Conservation (phyloP, 2,888 invertebrate species). For the Ptilodon capucinus region DNA sequence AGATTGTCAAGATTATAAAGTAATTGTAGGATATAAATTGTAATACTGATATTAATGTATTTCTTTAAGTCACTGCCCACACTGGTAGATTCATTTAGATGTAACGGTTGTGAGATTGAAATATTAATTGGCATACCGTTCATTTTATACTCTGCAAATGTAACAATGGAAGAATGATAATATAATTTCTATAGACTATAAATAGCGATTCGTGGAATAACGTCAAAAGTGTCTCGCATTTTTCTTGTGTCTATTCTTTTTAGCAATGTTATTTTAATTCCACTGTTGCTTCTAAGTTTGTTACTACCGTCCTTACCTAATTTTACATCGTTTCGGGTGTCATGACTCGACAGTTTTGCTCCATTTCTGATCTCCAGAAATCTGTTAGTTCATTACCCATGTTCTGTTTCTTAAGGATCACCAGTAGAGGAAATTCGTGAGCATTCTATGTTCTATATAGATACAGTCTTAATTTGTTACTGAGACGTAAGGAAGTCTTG, state of each 20-base stretch:
- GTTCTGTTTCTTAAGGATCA: too few relatives aligned
- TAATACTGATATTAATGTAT: conserved; percentile 10
- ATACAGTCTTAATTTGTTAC: conserved; percentile 18
- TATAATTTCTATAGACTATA: too few relatives aligned
- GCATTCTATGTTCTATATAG: conserved; percentile 1
- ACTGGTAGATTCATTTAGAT: not conserved
- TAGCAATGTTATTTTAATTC: too few relatives aligned
- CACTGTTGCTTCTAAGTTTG: too few relatives aligned
- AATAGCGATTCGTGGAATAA: too few relatives aligned
- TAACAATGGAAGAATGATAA: not conserved
- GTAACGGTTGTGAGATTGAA: not conserved
- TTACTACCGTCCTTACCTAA: too few relatives aligned
- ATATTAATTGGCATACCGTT: not conserved
- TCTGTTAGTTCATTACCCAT: too few relatives aligned
- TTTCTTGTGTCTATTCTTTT: too few relatives aligned
- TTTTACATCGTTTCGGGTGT: too few relatives aligned
- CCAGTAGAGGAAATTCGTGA: not conserved
- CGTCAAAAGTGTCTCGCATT: too few relatives aligned
- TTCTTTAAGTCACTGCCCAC: not conserved
- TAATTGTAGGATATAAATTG: conserved; percentile 21
- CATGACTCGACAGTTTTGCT: too few relatives aligned
- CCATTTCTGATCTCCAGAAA: too few relatives aligned
- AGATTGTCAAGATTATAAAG: conserved; percentile 10
- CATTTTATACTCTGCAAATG: not conserved
- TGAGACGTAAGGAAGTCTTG: conserved; percentile 49